Percentiles rank a stretch among this genome's conserved stretches.
phyloP scores from a whole-genome alignment of 1,140 invertebrate species.

The Goniozus legneri region DNA sequence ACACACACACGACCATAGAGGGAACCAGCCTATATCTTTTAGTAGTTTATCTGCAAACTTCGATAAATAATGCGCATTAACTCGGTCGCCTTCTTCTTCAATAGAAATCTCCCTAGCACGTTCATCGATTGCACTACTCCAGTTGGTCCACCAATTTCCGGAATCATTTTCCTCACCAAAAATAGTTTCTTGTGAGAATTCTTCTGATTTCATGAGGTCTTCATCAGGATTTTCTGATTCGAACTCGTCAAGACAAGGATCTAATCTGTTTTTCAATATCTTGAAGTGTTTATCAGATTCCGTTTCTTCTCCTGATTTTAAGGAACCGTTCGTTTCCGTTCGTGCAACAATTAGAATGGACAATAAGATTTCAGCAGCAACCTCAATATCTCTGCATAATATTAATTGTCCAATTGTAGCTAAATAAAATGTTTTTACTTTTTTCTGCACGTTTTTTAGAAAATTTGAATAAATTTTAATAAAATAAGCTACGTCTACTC shows the following conservation, averaged over 20 bases:
- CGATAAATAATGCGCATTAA: constrained; percentile 6
- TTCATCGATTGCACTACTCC: constrained; percentile 3
- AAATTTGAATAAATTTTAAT: constrained; percentile 14
- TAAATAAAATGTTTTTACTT: constrained; percentile 1
- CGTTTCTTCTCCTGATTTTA: not conserved
- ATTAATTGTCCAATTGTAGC: constrained; percentile 6
- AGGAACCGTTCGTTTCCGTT: not conserved
- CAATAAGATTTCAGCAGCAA: not conserved
- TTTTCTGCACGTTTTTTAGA: not conserved
- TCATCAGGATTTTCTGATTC: not conserved
- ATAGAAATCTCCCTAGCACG: not conserved
- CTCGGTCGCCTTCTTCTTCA: constrained; percentile 1
- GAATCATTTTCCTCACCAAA: not conserved
- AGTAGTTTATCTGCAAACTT: constrained; percentile 8
- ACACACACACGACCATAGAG: constrained; percentile 16
- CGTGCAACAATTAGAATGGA: constrained; percentile 5
- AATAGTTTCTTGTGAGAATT: not conserved
- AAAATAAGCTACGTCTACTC: constrained; percentile 20
- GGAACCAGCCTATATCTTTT: constrained; percentile 11
- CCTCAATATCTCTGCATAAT: not conserved
- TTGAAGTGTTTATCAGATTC: not conserved
- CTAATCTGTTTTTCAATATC: not conserved
- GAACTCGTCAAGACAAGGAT: no score
- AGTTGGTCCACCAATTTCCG: not conserved
- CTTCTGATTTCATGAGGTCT: not conserved